Conservation (phyloP, 2,113 vertebrate genomes). For the zebrafish (Danio rerio) region DNA sequence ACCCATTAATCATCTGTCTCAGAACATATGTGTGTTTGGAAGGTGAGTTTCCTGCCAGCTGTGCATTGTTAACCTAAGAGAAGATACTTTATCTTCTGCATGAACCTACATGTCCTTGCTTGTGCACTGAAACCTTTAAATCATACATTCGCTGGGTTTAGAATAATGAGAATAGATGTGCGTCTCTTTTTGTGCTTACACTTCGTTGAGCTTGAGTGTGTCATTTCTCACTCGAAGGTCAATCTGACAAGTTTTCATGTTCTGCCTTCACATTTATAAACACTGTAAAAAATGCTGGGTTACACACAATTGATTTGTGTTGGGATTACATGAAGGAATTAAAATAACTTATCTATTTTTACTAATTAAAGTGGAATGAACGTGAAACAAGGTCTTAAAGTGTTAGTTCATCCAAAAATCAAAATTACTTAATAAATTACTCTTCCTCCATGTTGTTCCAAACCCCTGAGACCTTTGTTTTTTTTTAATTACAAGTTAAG, state of each 20-base stretch:
- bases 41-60: conserved; percentile 1
- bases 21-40: conserved; percentile 30
- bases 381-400: too few relatives aligned
- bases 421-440: too few relatives aligned
- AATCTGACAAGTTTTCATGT: conserved; percentile 1
- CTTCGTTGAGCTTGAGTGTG: neutral
- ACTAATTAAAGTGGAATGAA: too few relatives aligned
- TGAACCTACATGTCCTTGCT: neutral
- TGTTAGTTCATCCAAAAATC: too few relatives aligned
- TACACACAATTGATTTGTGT: too few relatives aligned
- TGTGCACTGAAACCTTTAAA: neutral
- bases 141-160: neutral
- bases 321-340: too few relatives aligned
- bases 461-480: too few relatives aligned
- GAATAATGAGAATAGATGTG: conserved; percentile 15
- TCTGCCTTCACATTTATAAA: neutral
- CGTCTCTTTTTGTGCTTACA: neutral
- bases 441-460: too few relatives aligned
- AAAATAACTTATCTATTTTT: too few relatives aligned
- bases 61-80: neutral
- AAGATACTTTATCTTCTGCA: neutral
- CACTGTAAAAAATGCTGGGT: neutral
- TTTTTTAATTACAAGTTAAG: too few relatives aligned
- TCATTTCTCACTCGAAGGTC: neutral
- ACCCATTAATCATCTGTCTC: conserved; percentile 23